These are phyloP conservation scores for Xenotilapia flavipinnis DNA, from an alignment of 2,113 vertebrate genomes.

Conservation along the genomic window DNA sequence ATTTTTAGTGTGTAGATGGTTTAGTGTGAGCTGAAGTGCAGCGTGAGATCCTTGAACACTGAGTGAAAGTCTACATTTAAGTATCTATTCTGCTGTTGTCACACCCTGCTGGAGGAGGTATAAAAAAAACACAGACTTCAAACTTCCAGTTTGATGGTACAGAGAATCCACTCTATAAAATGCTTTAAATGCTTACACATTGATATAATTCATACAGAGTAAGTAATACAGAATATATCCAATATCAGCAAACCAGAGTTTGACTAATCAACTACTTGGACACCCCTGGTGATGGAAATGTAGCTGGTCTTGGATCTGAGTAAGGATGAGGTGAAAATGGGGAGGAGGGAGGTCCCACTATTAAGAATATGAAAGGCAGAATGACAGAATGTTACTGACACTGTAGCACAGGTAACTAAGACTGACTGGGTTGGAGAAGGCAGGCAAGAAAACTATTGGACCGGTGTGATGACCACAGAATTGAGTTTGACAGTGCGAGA, in stretches of 20 bases:
- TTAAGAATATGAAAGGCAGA: neutral
- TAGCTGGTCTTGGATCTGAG: neutral
- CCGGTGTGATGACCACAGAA: neutral
- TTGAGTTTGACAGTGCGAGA: neutral
- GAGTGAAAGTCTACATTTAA: neutral
- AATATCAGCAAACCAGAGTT: neutral
- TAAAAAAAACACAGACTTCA: neutral
- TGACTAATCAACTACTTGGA: neutral
- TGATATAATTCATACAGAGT: neutral
- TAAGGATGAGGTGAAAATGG: neutral
- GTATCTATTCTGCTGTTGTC: neutral
- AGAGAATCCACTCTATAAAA: neutral
- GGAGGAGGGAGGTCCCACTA: neutral
- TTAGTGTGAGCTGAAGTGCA: neutral
- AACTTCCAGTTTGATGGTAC: neutral
- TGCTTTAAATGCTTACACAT: neutral
- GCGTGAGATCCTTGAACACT: neutral
- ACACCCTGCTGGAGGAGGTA: neutral
- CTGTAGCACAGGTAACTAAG: neutral
- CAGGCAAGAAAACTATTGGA: neutral
- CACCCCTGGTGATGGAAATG: accelerated
- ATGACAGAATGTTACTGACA: neutral
- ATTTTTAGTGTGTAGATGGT: neutral
- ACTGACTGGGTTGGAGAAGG: neutral
- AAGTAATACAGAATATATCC: neutral